Base-by-base conservation (phyloP, 2,797 vertebrate genomes). In the Avahi laniger region DNA sequence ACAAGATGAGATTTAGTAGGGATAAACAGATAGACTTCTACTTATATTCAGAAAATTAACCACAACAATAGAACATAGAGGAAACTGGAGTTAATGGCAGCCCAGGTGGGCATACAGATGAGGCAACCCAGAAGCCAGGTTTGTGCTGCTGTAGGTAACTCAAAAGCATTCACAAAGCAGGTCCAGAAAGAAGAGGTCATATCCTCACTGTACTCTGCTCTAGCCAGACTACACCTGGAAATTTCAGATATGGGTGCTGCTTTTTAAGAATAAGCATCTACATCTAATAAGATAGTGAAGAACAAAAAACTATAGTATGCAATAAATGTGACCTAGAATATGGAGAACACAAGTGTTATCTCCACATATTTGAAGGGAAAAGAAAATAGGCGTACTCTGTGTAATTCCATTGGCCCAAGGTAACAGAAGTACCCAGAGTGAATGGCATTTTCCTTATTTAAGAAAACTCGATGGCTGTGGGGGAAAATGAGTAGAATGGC, bases 21-120 rank as follows among this genome's bases (percentile, higher is more conserved):
- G 20, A 38, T 50, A 63, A 59, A 59, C 17, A 90, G 52, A 30
- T 18, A 63, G 72, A 46, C 50, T 54, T 80, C 1, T 81, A 30
- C 33, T 87, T 79, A 33, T 7, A 43, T 73, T 92, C 41, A 81
- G 92, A 92, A 97, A 81, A 73, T 81, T 52, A 89, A 41, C 54
- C n/a, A 22, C 76, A 85, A 61, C 92, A 26, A 73, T n/a, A n/a
- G 59, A 87, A 84, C n/a, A 11, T 43, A 76, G 26, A 78, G 43
- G 59, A 81, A 26, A 78, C 28, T 30, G 35, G 61, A 61, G 35
- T 35, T 28, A 33, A 11, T 28, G 70, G 35, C 33, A 89, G 63
- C 48, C 76, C 8, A 0, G 28, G 59, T 80, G 70, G 48, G 4
- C 28, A 20, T n/a, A 80, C 35, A 38, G 17, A 63, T 15, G 20